Percentiles rank a stretch among this genome's conserved stretches.
Conservation (phyloP, 2,888 invertebrate genomes). For the Torymus auratus region DNA sequence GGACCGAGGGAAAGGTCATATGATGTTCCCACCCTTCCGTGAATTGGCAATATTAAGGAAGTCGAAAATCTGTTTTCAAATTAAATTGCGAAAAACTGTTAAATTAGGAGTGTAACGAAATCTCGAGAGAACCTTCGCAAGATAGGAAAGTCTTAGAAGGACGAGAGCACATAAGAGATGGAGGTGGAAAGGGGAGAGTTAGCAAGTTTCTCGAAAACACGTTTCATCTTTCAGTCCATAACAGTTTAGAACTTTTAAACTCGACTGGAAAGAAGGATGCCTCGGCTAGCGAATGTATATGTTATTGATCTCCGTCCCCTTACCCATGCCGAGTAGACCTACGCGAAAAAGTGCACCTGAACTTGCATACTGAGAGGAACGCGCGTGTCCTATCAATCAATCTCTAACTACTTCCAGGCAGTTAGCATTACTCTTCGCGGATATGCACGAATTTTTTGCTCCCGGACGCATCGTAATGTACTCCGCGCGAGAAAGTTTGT, state of each 20-base stretch:
- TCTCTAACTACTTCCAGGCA: background rate
- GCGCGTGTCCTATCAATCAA: background rate
- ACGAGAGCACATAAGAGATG: too few species aligned
- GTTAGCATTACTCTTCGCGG: too few species aligned
- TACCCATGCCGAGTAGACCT: background rate
- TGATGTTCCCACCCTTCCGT: background rate
- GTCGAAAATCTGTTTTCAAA: conserved; percentile 31
- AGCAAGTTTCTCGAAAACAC: conserved; percentile 28
- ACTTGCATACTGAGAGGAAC: background rate
- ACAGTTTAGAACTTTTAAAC: conserved; percentile 38
- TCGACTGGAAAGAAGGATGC: conserved; percentile 28
- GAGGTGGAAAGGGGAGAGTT: background rate
- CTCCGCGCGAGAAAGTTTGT: too few species aligned
- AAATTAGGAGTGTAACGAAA: conserved; percentile 45
- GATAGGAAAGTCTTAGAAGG: background rate
- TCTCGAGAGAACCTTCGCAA: conserved; percentile 23
- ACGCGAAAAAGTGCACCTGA: too few species aligned
- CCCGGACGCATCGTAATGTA: too few species aligned
- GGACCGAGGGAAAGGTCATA: too few species aligned
- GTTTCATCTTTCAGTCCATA: conserved; percentile 47
- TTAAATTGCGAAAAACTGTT: conserved; percentile 35
- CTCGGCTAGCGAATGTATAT: background rate
- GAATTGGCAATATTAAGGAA: conserved; percentile 3
- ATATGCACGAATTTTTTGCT: background rate
- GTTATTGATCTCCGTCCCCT: conserved; percentile 13